Base-by-base conservation (phyloP, 2,888 invertebrate genomes). In the Anodontia alba region DNA sequence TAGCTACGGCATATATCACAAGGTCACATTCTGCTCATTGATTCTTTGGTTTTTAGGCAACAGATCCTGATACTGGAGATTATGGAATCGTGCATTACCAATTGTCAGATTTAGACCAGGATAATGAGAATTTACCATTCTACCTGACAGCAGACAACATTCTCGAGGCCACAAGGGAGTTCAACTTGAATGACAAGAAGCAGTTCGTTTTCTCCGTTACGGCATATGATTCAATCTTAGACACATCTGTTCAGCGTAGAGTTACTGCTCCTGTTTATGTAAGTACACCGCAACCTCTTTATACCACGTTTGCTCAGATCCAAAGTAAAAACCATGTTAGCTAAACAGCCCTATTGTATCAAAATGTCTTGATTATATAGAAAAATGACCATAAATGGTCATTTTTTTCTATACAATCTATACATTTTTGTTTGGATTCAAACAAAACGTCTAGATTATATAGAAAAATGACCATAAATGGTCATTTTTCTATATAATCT, bases 71-170 rank as follows among this genome's bases (percentile, higher is more conserved):
- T 76, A 51, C 31, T 1, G 87, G 80, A 23, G 66, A 23, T 3
- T 87, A 85, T 77, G 88, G 88, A 20, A 46, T n/a, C 20, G 84
- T 90, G 15, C 43, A 69, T 10, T 88, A 89, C 57, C 49, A 36
- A 1, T 38, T 89, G 15, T 51, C 79, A 42, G 51, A 31, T 15
- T 23, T 43, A 23, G 78, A 80, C 71, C 33, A 69, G 51, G 71
- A 70, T 54, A 31, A 74, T 49, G 75, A 79, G 17, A 36, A 72
- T 29, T n/a, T 86, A 46, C 81, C 81, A 74, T 86, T 88, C 72
- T 38, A 12, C 26, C 75, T 87, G 1, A 75, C 80, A 57, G 17
- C 49, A 10, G 46, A 49, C 7, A 78, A 86, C 51, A 83, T 84
- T 49, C 43, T 38, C 2, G 51, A 38, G 31, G 76, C 88, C 46